Evolutionary conservation across 2,113 vertebrate genomes (phyloP).

Genomic region (Aleadryas rufinucha): DNA sequence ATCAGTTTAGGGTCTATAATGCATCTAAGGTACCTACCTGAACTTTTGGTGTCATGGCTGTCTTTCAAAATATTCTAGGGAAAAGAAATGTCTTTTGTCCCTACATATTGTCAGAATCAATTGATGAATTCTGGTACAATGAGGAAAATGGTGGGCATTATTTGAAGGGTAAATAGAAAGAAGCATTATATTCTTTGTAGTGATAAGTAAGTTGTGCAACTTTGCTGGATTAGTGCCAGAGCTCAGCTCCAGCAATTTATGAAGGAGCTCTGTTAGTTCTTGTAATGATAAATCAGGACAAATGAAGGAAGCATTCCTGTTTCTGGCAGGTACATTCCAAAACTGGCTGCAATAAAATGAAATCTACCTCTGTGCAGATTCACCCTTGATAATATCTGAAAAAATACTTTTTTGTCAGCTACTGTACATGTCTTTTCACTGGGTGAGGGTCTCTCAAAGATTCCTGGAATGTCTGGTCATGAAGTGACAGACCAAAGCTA

Average conservation of each 20-base stretch:
- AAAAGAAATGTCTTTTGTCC: neutral
- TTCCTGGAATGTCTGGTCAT: neutral
- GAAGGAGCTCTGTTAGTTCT: slow-evolving; percentile 40
- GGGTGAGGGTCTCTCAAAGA: neutral
- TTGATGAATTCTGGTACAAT: neutral
- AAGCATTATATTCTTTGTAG: neutral
- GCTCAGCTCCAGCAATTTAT: neutral
- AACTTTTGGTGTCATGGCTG: neutral
- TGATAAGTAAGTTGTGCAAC: neutral
- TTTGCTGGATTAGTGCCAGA: neutral
- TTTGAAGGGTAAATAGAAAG: neutral
- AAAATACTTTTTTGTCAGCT: slow-evolving; percentile 18
- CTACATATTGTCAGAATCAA: neutral
- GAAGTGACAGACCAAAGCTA: neutral
- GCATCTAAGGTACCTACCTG: neutral
- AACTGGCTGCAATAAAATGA: neutral
- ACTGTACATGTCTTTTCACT: neutral
- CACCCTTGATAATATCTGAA: slow-evolving; percentile 11
- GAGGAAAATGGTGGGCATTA: neutral
- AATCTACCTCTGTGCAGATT: slow-evolving; percentile 12
- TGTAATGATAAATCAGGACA: slow-evolving; percentile 44
- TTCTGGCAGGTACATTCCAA: slow-evolving; percentile 47
- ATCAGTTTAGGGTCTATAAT: neutral
- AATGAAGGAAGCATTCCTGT: slow-evolving; percentile 33
- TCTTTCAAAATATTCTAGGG: neutral